Conservation (phyloP, 2,797 vertebrate genomes). For the Takifugu ocellatus region DNA sequence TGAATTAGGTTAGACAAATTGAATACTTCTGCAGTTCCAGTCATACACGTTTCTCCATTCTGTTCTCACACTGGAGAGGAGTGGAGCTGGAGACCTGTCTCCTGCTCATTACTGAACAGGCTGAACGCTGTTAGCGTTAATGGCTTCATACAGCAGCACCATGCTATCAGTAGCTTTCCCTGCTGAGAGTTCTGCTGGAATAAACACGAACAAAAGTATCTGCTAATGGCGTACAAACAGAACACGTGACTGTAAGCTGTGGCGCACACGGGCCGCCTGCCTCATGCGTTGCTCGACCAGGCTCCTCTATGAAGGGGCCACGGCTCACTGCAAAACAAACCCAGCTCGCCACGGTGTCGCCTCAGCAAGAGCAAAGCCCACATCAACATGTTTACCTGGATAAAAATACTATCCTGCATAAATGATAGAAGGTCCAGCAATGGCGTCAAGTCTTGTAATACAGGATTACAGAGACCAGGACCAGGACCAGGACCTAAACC, state of each 20-base stretch:
- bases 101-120: constrained; percentile 27
- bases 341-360: too few species aligned
- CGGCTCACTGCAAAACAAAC: too few species aligned
- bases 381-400: too few species aligned
- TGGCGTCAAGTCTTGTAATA: too few species aligned
- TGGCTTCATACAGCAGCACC: constrained; percentile 43
- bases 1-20: background rate
- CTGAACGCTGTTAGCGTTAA: constrained; percentile 41
- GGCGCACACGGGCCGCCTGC: background rate
- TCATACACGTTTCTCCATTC: constrained; percentile 29
- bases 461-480: too few species aligned
- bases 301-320: too few species aligned
- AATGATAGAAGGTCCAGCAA: too few species aligned
- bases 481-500: too few species aligned
- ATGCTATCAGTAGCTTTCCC: constrained; percentile 51
- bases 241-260: constrained; percentile 1
- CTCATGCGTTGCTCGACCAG: too few species aligned
- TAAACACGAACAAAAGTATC: constrained; percentile 14
- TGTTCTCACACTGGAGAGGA: constrained; percentile 18
- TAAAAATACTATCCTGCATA: too few species aligned
- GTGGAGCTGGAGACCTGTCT: constrained; percentile 17
- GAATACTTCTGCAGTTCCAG: constrained; percentile 1
- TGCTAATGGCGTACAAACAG: constrained; percentile 27
- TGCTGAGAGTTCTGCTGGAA: constrained; percentile 23
- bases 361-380: too few species aligned